A percentile compares a stretch with the other conserved stretches of the same genome.
Evolutionary conservation across 2,888 invertebrate species (phyloP).

Genomic region (Adela reaumurella): DNA sequence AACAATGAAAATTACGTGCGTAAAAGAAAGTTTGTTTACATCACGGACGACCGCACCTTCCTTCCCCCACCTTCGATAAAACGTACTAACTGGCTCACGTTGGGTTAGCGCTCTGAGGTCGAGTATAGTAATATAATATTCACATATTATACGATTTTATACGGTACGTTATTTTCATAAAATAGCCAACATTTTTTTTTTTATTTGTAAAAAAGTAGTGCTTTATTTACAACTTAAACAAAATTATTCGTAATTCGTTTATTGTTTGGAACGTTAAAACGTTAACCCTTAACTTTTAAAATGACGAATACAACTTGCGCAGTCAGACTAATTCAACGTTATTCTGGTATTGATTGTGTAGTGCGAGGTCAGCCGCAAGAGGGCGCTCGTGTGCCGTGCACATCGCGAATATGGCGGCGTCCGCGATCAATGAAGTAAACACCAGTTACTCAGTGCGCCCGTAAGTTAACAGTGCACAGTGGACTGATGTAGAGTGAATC

Average conservation of each 20-base stretch:
- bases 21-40: too few species aligned
- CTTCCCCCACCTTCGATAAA: neutral
- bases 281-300: neutral
- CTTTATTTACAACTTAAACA: too few species aligned
- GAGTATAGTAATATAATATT: too few species aligned
- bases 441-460: constrained; percentile 45
- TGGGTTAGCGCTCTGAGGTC: neutral
- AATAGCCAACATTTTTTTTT: too few species aligned
- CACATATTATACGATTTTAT: too few species aligned
- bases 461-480: constrained; percentile 22
- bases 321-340: neutral
- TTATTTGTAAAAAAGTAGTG: too few species aligned
- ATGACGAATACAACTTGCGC: neutral
- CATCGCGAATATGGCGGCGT: constrained; percentile 60
- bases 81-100: neutral
- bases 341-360: constrained; percentile 30
- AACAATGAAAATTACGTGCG: too few species aligned
- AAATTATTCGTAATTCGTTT: too few species aligned
- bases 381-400: constrained; percentile 36
- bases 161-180: too few species aligned
- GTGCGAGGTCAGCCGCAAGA: constrained; percentile 37
- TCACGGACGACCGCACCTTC: neutral
- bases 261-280: too few species aligned
- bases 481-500: neutral
- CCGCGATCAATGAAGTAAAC: constrained; percentile 69